Evolutionary conservation across 2,113 vertebrate genomes (phyloP).

Genomic region (Formicarius rufipectus): DNA sequence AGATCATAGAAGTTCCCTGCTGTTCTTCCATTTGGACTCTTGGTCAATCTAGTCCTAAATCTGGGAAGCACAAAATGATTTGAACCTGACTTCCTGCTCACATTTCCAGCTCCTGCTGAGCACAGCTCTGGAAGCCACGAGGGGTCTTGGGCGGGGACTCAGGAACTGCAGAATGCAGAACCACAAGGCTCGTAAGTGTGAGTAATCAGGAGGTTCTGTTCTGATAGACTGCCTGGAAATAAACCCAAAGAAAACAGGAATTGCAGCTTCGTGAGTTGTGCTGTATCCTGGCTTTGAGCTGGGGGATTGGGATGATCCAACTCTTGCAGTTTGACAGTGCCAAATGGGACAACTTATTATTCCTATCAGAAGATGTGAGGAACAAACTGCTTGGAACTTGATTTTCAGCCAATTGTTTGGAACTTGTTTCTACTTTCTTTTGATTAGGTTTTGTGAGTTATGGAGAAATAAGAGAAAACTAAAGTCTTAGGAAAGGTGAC

Average conservation of each 20-base stretch:
- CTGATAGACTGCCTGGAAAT: neutral
- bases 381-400: neutral
- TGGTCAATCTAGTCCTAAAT: neutral
- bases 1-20: neutral
- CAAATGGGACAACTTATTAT: neutral
- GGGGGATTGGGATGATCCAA: neutral
- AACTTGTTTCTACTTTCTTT: neutral
- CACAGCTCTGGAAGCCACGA: neutral
- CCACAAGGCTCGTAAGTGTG: neutral
- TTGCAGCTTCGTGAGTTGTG: neutral
- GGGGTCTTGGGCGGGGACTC: neutral
- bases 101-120: neutral
- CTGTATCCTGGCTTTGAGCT: neutral
- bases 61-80: neutral
- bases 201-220: neutral
- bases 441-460: neutral
- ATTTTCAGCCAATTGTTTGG: neutral
- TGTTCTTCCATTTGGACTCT: neutral
- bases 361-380: neutral
- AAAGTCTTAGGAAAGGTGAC: neutral
- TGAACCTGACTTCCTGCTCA: neutral
- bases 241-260: constrained; percentile 23
- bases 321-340: neutral
- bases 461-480: neutral
- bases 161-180: neutral